These are phyloP conservation scores for Ochropacha duplaris DNA, from an alignment of 2,888 invertebrate species.

Conservation along the genomic window DNA sequence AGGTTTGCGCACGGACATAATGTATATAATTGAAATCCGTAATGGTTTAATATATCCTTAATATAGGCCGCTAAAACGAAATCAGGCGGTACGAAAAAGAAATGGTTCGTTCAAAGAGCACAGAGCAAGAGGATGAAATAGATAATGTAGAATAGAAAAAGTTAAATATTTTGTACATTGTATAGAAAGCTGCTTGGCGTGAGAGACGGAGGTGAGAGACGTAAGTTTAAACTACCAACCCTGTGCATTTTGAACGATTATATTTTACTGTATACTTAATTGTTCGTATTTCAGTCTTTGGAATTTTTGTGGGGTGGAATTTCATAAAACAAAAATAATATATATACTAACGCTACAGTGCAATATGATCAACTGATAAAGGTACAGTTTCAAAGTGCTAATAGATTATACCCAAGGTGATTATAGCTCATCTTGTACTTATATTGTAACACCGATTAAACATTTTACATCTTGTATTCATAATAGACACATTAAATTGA, in stretches of 20 bases:
- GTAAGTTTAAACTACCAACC: not conserved
- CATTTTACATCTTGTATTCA: too few species aligned
- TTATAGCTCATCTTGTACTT: not conserved
- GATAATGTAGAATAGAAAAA: not conserved
- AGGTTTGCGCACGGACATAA: not conserved
- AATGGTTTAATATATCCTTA: not conserved
- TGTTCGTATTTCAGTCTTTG: constrained; percentile 43
- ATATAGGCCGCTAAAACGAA: not conserved
- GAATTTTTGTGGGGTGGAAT: constrained; percentile 47
- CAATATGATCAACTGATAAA: not conserved
- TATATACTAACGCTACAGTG: constrained; percentile 1
- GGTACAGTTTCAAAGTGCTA: not conserved
- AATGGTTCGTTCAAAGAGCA: not conserved
- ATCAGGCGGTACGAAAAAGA: not conserved
- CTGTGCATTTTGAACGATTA: not conserved
- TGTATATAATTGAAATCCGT: not conserved
- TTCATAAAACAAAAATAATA: constrained; percentile 13
- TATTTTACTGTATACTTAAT: not conserved
- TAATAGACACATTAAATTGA: not conserved
- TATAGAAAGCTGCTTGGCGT: not conserved
- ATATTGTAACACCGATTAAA: too few species aligned
- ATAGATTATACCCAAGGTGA: too few species aligned
- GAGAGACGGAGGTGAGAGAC: not conserved
- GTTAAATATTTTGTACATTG: not conserved
- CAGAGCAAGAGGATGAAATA: not conserved